Evolutionary conservation across 1,140 invertebrate genomes (phyloP), one percentile per base, ranked within the genome.

Genomic region (Epicauta chinensis): DNA sequence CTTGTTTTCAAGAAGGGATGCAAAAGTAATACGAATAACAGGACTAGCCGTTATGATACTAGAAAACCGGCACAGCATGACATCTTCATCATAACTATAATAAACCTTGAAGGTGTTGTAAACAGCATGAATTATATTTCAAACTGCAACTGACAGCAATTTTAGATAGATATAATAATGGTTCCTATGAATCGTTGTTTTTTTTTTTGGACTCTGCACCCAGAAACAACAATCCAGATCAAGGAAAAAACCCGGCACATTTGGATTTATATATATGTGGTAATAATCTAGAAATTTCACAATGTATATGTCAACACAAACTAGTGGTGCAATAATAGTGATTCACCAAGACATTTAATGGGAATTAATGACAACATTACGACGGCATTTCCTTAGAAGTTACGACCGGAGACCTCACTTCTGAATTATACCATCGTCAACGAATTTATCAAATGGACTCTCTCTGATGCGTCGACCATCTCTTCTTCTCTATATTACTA

Each of bases 1-100:
- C 52, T 46, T 54, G 52, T 54, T 54, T 54, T 54, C 52, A 38
- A 46, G 52, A 34, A 14, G 23, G 16, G 29, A 23, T 31, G 29
- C 17, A 29, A 46, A 29, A 23, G 23, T 23, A 23, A 23, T 23
- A 13, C 30, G 43, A 38, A 47, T 23, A 23, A 23, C 23, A 23
- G 23, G 23, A 23, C 23, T 23, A 23, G 7, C 23, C 23, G 23
- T 23, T 23, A 23, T 23, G 23, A 23, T 23, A 23, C 23, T 23
- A 23, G 23, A 23, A 23, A 23, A 23, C 23, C 23, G 7, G 23
- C 23, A 23, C 23, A 3, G 23, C 23, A 23, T 23, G 23, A 23
- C 23, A 23, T 47, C 34, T 47, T 23, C 23, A 23, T 37, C 16
- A 16, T n/a, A 38, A 37, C 29, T 38, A 47, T 37, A 43, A 30